These are phyloP conservation scores for Leptura quadrifasciata DNA, from an alignment of 2,888 invertebrate species.

Conservation along the genomic window DNA sequence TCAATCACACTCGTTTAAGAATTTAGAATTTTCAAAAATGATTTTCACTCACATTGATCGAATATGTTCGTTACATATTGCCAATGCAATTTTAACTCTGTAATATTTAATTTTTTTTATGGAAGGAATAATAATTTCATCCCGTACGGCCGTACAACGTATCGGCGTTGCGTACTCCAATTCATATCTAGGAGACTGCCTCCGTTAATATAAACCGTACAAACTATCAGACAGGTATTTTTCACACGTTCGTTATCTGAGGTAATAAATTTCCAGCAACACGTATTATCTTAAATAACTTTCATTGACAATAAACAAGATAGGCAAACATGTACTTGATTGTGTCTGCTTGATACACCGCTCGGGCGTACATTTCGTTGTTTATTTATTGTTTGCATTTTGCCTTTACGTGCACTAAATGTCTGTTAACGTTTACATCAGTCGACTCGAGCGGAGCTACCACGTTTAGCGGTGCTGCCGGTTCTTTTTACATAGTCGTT, in stretches of 20 bases:
- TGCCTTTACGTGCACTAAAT: constrained; percentile 19
- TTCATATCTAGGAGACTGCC: not conserved
- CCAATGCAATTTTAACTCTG: too few species aligned
- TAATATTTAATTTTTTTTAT: too few species aligned
- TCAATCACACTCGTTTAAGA: too few species aligned
- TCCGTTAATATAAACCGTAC: not conserved
- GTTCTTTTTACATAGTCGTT: not conserved
- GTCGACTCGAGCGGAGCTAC: not conserved
- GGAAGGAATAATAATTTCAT: too few species aligned
- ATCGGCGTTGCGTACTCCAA: too few species aligned
- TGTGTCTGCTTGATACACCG: constrained; percentile 12
- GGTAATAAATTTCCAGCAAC: not conserved
- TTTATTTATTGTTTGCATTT: constrained; percentile 15
- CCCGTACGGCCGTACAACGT: too few species aligned
- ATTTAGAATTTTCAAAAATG: too few species aligned
- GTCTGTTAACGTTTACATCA: constrained; percentile 13
- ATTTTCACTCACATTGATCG: too few species aligned
- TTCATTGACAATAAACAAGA: constrained; percentile 22
- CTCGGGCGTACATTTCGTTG: not conserved
- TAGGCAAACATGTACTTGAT: not conserved
- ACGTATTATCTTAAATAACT: not conserved
- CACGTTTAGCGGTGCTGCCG: not conserved
- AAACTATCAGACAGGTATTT: not conserved
- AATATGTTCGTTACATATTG: too few species aligned
- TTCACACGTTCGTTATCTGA: not conserved